A percentile compares a stretch with the other conserved stretches of the same genome.
Evolutionary conservation across 2,888 invertebrate genomes (phyloP).

Genomic region (Ormyrus rosae): DNA sequence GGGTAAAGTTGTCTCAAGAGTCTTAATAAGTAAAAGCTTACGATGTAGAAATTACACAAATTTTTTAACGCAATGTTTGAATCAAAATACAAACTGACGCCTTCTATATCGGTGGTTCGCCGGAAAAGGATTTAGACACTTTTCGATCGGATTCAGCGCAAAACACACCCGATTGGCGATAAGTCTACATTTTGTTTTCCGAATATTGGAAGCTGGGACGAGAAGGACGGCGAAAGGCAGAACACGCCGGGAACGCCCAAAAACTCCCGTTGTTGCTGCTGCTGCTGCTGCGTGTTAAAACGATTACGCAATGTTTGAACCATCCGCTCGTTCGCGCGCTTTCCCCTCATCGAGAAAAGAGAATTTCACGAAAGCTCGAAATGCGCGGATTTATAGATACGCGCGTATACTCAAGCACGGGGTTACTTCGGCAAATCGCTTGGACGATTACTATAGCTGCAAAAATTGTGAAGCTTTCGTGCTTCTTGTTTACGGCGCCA

Average conservation of each 20-base stretch:
- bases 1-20: no score
- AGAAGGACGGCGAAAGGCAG: no score
- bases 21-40: no score
- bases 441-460: background rate
- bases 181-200: constrained; percentile 35
- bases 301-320: constrained; percentile 59
- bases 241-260: no score
- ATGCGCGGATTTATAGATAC: no score
- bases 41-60: no score
- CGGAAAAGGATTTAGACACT: background rate
- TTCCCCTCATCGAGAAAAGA: constrained; percentile 27
- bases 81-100: no score
- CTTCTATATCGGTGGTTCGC: no score
- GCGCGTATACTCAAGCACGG: no score
- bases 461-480: background rate
- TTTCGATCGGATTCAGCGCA: background rate
- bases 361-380: background rate
- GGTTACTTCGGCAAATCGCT: constrained; percentile 21
- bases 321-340: constrained; percentile 30
- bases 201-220: constrained; percentile 6
- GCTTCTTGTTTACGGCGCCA: background rate
- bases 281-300: constrained; percentile 56
- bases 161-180: constrained; percentile 11
- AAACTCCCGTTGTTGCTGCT: background rate
- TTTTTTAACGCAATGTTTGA: no score